A percentile compares a stretch with the other conserved stretches of the same genome.
These are phyloP conservation scores for Bufo gargarizans DNA, from an alignment of 2,113 vertebrate species.

Conservation along the genomic window DNA sequence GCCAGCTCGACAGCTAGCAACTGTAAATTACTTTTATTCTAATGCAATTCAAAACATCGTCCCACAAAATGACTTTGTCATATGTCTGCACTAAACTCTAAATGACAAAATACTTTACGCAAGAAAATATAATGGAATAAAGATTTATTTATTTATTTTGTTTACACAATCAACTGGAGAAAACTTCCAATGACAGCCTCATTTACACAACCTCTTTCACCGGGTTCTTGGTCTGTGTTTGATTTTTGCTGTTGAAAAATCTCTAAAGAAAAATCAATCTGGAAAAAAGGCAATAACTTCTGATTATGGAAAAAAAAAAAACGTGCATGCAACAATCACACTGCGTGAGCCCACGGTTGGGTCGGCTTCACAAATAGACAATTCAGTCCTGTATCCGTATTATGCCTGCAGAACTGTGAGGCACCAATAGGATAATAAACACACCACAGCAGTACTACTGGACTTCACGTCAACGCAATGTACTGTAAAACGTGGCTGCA, in stretches of 20 bases:
- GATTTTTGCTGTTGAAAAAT: neutral
- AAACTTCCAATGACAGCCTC: neutral
- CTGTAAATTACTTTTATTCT: neutral
- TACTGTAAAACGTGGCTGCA: too few species aligned
- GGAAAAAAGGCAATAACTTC: too few species aligned
- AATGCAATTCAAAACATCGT: neutral
- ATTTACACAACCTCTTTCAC: neutral
- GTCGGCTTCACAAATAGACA: too few species aligned
- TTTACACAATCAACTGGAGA: neutral
- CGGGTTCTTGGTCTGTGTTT: neutral
- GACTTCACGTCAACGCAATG: too few species aligned
- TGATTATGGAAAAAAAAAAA: too few species aligned
- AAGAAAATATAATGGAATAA: slow-evolving; percentile 1
- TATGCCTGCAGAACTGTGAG: too few species aligned
- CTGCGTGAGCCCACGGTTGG: too few species aligned
- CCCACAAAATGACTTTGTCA: slow-evolving; percentile 9
- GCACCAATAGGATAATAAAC: too few species aligned
- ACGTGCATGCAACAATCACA: too few species aligned
- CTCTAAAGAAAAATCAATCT: neutral
- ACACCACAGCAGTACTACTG: too few species aligned
- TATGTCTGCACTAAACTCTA: neutral
- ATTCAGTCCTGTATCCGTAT: too few species aligned
- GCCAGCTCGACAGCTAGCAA: neutral
- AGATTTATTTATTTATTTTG: neutral
- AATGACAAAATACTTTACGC: slow-evolving; percentile 8